Base-by-base conservation (phyloP, 2,113 vertebrate species). In the Callithrix jacchus region DNA sequence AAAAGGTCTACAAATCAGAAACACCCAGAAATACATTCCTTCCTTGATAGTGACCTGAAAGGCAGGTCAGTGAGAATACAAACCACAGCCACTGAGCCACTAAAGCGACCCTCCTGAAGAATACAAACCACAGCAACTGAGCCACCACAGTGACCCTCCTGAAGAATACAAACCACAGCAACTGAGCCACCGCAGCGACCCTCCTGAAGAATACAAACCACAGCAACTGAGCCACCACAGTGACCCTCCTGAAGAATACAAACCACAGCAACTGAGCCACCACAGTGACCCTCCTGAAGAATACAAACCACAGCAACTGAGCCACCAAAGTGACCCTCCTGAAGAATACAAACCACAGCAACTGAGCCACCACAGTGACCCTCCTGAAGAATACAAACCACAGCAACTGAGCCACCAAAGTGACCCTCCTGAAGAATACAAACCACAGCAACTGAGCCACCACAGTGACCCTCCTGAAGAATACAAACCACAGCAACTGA, bases 1-100 rank as follows among this genome's bases (percentile, higher is more conserved):
- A 92, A 85, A 93, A 73, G 11, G 45, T 66, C 76, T 84, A 37
- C 6, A 64, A 96, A 52, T 89, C 35, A 61, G 77, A 90, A 83
- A 58, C 45, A 77, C 18, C 91, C 58, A 76, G n/a, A 93, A 80
- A 80, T 17, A 30, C 11, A 17, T 74, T 73, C 16, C 77, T n/a
- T 49, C 14, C 0, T 17, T 87, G 88, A 25, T n/a, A 35, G 49
- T 37, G 89, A 87, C 27, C n/a, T n/a, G 61, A 79, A 93, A 94
- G 18, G 49, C 84, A 54, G 77, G 45, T 27, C 76, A 73, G n/a
- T n/a, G 21, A 64, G 30, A 85, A 47, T 18, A 87, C 14, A 89
- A 64, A 81, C 61, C 16, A n/a, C 27, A 40, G 45, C 21, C 64
- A 58, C 0, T 0, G 20, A 93, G 61, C 74, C 54, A 17, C 3